These are phyloP conservation scores for Pocota personata DNA, from an alignment of 2,888 invertebrate species.

Conservation along the genomic window DNA sequence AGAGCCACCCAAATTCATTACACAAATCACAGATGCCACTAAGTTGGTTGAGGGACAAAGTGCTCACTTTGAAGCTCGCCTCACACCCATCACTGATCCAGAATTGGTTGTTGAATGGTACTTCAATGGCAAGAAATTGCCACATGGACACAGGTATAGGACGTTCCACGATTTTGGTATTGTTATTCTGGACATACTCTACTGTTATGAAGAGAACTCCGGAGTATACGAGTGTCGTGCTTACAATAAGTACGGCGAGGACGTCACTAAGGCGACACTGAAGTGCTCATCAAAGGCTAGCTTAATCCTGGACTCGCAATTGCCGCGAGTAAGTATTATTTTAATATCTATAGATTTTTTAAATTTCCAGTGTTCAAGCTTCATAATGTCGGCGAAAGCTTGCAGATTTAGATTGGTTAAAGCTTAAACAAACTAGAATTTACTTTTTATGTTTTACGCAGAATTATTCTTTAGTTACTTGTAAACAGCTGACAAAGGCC, in stretches of 20 bases:
- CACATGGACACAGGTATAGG: constrained; percentile 97
- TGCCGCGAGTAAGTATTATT: constrained; percentile 88
- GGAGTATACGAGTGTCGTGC: constrained; percentile 97
- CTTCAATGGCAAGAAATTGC: constrained; percentile 95
- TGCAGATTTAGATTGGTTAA: neutral
- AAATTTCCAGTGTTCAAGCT: neutral
- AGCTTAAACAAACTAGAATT: no score
- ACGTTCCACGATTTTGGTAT: constrained; percentile 99
- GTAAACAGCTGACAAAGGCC: no score
- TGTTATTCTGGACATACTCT: constrained; percentile 96
- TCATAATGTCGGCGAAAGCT: neutral
- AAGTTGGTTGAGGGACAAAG: constrained; percentile 97
- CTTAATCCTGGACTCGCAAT: constrained; percentile 95
- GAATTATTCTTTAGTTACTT: no score
- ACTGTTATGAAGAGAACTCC: constrained; percentile 98
- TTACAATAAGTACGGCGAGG: constrained; percentile 94
- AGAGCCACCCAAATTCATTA: constrained; percentile 94
- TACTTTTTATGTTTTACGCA: no score
- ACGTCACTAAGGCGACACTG: constrained; percentile 92
- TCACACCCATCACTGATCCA: constrained; percentile 97
- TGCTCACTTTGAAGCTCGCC: constrained; percentile 95
- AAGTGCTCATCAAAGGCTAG: constrained; percentile 95
- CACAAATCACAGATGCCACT: constrained; percentile 92
- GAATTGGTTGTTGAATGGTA: constrained; percentile 97
- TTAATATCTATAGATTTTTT: neutral